A percentile compares a stretch with the other conserved stretches of the same genome.
phyloP scores from a whole-genome alignment of 2,113 vertebrate genomes.

The Hypanus sabinus region DNA sequence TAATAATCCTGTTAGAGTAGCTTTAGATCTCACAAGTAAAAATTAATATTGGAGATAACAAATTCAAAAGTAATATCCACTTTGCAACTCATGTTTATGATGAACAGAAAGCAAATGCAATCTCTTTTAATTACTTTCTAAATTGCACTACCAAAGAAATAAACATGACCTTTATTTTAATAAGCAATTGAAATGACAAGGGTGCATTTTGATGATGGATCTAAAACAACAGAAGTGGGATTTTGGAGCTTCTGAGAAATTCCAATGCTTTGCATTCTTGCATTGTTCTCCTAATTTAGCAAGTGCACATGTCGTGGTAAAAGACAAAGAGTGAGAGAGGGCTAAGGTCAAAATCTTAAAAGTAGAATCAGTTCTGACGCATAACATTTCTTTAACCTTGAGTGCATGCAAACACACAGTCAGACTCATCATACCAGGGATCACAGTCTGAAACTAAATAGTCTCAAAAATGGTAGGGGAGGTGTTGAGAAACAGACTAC shows the following conservation, averaged over 20 bases:
- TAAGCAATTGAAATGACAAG: not conserved
- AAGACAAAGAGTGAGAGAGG: conserved; percentile 25
- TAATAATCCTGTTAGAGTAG: not conserved
- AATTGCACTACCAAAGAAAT: not conserved
- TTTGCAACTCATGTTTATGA: not conserved
- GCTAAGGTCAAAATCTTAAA: conserved; percentile 30
- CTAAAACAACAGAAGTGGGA: not conserved
- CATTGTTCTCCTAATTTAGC: conserved; percentile 34
- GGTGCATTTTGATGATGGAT: conserved; percentile 6
- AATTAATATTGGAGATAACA: not conserved
- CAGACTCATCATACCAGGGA: not conserved
- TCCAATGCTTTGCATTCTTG: conserved; percentile 16
- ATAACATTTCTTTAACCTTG: conserved; percentile 29
- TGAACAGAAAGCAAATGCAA: not conserved
- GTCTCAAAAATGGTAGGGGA: conserved; percentile 30
- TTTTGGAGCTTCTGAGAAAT: conserved; percentile 16
- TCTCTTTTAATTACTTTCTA: not conserved
- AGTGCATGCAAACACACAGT: not conserved
- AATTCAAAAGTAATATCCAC: not conserved
- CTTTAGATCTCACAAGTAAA: not conserved
- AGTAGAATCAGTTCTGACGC: conserved; percentile 29
- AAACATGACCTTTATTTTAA: not conserved
- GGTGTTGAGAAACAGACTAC: not conserved
- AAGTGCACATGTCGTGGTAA: conserved; percentile 22
- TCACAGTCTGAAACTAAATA: conserved; percentile 8